Conservation (phyloP, 2,113 vertebrate genomes). For the Columba janthina region DNA sequence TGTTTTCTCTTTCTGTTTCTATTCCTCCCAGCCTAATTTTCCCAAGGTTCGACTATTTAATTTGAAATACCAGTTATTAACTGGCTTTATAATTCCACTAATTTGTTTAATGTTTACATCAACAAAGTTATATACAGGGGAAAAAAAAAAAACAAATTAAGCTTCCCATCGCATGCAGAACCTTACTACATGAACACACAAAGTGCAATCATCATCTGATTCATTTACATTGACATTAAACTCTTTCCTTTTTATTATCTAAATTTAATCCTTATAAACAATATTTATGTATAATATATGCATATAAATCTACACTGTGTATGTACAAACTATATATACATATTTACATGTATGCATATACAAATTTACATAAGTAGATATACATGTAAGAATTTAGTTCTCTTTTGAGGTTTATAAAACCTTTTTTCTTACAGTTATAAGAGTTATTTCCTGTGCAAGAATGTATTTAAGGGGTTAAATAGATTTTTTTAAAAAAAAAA, state of each 20-base stretch:
- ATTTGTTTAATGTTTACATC: background rate
- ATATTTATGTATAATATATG: background rate
- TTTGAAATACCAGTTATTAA: background rate
- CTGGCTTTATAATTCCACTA: background rate
- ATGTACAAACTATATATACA: background rate
- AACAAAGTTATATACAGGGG: background rate
- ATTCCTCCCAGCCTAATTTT: background rate
- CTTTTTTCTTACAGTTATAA: background rate
- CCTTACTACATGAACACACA: background rate
- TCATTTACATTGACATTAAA: background rate
- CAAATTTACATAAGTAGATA: background rate
- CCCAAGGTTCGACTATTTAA: background rate
- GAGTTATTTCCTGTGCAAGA: background rate
- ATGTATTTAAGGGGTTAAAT: background rate
- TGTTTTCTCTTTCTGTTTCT: background rate
- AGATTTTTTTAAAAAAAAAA: background rate
- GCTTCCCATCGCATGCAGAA: background rate
- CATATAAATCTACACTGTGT: background rate
- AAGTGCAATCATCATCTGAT: background rate
- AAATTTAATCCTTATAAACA: background rate
- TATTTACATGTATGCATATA: background rate
- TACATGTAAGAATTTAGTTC: background rate
- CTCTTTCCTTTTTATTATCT: background rate
- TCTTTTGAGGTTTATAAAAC: background rate
- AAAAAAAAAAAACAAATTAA: background rate